These are phyloP conservation scores for Drosophila ogumai DNA, from an alignment of 1,140 invertebrate genomes.

Conservation along the genomic window DNA sequence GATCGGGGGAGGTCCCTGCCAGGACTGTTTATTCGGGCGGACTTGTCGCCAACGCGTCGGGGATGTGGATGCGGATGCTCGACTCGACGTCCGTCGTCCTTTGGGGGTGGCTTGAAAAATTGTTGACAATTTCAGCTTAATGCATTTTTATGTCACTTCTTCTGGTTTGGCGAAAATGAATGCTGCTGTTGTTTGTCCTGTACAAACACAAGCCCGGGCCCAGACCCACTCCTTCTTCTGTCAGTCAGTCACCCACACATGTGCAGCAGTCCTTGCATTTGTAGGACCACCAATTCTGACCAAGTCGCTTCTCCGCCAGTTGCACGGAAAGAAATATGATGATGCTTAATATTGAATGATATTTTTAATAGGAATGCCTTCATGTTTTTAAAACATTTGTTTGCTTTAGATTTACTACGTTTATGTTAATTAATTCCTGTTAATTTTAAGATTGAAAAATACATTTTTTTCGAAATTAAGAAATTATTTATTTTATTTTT, in stretches of 20 bases:
- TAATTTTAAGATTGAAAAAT: not conserved
- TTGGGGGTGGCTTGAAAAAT: slow-evolving; percentile 65
- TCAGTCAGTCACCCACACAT: slow-evolving; percentile 44
- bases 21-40: slow-evolving; percentile 68
- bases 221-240: slow-evolving; percentile 7
- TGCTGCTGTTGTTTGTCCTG: slow-evolving; percentile 67
- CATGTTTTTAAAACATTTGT: too few species aligned
- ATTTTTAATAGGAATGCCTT: not conserved
- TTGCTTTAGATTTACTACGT: too few species aligned
- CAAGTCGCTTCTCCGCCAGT: slow-evolving; percentile 41
- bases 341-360: not conserved
- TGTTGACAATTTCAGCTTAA: slow-evolving; percentile 83
- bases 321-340: not conserved
- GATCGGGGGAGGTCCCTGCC: slow-evolving; percentile 23
- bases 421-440: too few species aligned
- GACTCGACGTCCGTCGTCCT: slow-evolving; percentile 14
- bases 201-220: slow-evolving; percentile 31
- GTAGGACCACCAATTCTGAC: slow-evolving; percentile 64
- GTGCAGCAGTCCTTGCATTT: slow-evolving; percentile 66
- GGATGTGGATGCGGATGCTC: slow-evolving; percentile 50
- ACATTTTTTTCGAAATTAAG: not conserved
- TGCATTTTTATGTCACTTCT: slow-evolving; percentile 77
- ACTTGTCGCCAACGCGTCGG: slow-evolving; percentile 74
- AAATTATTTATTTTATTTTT: not conserved
- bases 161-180: slow-evolving; percentile 60